Evolutionary conservation across 2,888 invertebrate genomes (phyloP), one percentile per base, ranked within the genome.

Genomic region (Lithophane ornitopus): DNA sequence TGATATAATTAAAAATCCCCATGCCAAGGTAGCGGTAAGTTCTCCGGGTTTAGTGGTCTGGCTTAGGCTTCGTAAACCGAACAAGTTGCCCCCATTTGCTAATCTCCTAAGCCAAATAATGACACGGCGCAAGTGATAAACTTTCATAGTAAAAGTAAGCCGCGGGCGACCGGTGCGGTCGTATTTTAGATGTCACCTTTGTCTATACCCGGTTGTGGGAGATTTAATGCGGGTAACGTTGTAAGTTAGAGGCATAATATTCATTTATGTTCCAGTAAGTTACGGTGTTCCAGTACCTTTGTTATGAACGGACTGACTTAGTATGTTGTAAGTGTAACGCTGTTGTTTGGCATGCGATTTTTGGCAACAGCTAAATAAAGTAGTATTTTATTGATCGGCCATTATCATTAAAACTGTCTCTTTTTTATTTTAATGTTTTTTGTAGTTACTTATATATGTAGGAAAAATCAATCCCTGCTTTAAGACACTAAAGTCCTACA

Each of bases 81-180:
- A 94, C 94, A 94, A 94, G 93, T 94, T 94, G 94, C 91, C 92
- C 92, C 91, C 92, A 91, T 93, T 94, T 91, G 92, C 94, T 95
- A 95, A 95, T 95, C 95, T 95, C 92, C 93, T 94, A 94, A 95
- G 94, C 94, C 93, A 92, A 93, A 93, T 91, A 92, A 93, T 89
- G 90, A 89, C 85, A 85, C 90, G 93, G 92, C 87, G 85, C 91
- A 92, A 94, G 93, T 91, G 89, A 94, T 91, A 92, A 93, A 92
- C 94, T 94, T 94, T 87, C 83, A 85, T 85, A 80, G 80, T 87
- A 83, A 81, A 83, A 85, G 74, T 85, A 85, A 83, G 75, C 83
- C 70, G 63, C 81, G 65, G 70, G 59, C 63, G 54, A 11, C 52
- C 52, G 52, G 34, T 34, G 49, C 52, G 82, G 68, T 84, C 78